A percentile compares a stretch with the other conserved stretches of the same genome.
Evolutionary conservation across 1,140 invertebrate genomes (phyloP).

Genomic region (Plectus sambesii): DNA sequence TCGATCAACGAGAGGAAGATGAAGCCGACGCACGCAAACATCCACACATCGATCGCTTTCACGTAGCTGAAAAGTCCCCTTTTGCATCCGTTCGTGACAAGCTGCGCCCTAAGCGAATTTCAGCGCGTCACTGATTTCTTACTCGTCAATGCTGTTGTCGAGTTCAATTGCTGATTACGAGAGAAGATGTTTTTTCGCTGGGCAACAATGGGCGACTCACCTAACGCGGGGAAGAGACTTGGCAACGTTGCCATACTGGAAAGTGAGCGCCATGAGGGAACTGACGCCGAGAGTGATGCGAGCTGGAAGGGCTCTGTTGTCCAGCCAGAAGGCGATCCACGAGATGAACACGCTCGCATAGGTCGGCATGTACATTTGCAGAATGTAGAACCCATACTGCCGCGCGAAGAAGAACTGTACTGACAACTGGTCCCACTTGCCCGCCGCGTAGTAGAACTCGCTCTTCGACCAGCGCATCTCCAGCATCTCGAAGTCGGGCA

Average conservation of each 20-base stretch:
- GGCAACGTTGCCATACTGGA: constrained; percentile 42
- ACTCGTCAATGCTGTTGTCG: no score
- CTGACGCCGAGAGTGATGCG: not conserved
- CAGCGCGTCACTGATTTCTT: no score
- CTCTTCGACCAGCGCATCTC: constrained; percentile 41
- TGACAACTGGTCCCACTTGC: constrained; percentile 4
- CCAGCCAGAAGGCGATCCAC: not conserved
- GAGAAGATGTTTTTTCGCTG: no score
- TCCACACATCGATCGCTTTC: constrained; percentile 33
- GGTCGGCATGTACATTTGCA: not conserved
- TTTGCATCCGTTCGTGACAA: not conserved
- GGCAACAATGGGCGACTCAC: no score
- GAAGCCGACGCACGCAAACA: constrained; percentile 18
- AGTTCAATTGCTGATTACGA: no score
- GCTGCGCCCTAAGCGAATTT: not conserved
- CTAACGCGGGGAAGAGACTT: constrained; percentile 41
- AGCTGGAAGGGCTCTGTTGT: not conserved
- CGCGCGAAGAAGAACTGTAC: not conserved
- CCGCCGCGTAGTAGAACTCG: constrained; percentile 40
- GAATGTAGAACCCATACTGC: not conserved
- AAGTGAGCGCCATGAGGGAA: constrained; percentile 33
- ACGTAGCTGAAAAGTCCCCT: constrained; percentile 11
- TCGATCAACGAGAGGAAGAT: constrained; percentile 33
- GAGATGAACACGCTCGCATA: not conserved
- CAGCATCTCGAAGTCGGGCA: constrained; percentile 39